Evolutionary conservation across 2,888 invertebrate genomes (phyloP), one percentile per base, ranked within the genome.

Genomic region (Fragum fragum): DNA sequence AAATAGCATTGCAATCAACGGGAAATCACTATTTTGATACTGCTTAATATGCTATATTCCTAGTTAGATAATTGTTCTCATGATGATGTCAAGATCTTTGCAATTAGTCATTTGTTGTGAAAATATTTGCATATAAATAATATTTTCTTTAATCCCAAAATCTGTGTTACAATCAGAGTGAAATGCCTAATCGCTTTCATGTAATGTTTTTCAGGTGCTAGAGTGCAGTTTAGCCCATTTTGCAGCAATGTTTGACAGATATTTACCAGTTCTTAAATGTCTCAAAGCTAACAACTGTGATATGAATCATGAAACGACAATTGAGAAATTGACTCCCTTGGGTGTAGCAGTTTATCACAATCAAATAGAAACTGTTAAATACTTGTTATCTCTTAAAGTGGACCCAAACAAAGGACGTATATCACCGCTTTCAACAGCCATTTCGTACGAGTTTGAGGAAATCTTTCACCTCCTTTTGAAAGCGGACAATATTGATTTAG

Each of bases 391-490:
- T 0, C 66, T 84, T 23, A 81, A 81, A 72, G 87, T 90, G 1
- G 90, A 91, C 7, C 70, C 61, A 59, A 39, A 55, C 0, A 63
- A 63, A 69, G 39, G 53, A 29, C 16, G 42, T 9, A 52, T 57
- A 7, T 47, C 88, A 9, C 87, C 90, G 0, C 74, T 92, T 16
- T 63, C 83, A 55, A 77, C 86, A 55, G 91, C 90, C 16, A 83
- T 91, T 66, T 36, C 84, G 23, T 79, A 68, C n/a, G 79, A 87
- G 23, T 79, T 81, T 57, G 79, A 82, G 11, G 87, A 89, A 28
- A 79, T 88, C 0, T 86, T 91, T 0, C 55, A 88, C 16, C 39
- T 77, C 18, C 75, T 91, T 16, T 63, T 91, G 32, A 53, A 72
- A 29, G 71, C 73, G 1, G 74, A 84, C 16, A 23, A 72, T 16